Conservation (phyloP, 2,113 vertebrate genomes). For the Eubucco bourcierii region DNA sequence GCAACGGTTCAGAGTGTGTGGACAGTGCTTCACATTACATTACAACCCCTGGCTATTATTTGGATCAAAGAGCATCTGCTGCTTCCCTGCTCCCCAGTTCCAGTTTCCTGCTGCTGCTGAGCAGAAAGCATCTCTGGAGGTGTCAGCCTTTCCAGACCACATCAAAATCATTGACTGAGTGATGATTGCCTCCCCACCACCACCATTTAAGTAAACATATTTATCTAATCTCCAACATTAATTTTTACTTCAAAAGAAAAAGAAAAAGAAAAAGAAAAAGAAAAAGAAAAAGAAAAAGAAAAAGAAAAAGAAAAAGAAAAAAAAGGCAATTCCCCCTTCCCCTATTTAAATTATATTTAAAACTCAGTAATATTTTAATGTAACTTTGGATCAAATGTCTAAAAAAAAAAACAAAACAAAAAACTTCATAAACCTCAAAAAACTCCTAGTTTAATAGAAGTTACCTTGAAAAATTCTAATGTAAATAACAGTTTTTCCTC, state of each 20-base stretch:
- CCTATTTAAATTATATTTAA: not conserved
- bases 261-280: not conserved
- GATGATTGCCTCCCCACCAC: not conserved
- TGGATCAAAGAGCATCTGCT: not conserved
- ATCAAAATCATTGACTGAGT: not conserved
- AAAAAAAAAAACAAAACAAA: not conserved
- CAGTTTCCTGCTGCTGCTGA: not conserved
- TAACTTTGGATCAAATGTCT: not conserved
- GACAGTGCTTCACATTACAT: not conserved
- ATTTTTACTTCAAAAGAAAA: not conserved
- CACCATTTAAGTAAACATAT: not conserved
- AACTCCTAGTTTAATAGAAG: not conserved
- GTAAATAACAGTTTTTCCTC: not conserved
- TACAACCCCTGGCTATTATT: not conserved
- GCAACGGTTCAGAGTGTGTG: not conserved
- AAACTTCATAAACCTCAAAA: not conserved
- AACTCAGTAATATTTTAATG: not conserved
- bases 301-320: not conserved
- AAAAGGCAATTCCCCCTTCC: accelerated
- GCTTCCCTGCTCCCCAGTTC: not conserved
- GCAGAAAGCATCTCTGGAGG: not conserved
- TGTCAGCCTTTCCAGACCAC: not conserved
- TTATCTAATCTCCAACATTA: not conserved
- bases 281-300: not conserved
- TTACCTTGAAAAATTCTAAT: not conserved